Evolutionary conservation across 2,888 invertebrate species (phyloP).

Genomic region (Isotomurus palustris): DNA sequence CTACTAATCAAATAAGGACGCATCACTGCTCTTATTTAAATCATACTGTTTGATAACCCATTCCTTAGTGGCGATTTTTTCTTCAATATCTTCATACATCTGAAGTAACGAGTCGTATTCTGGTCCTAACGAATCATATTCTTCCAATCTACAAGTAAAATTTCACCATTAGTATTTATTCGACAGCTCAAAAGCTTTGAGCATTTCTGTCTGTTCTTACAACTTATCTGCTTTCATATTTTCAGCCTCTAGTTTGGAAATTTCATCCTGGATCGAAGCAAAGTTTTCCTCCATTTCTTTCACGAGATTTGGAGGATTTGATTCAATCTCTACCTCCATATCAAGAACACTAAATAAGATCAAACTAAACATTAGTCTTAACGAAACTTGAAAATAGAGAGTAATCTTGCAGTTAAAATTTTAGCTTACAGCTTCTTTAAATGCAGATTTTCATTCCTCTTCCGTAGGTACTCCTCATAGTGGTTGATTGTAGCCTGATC

Average conservation of each 20-base stretch:
- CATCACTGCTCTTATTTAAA: too few species aligned
- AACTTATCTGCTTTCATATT: constrained; percentile 12
- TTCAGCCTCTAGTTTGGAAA: constrained; percentile 13
- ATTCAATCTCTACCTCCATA: constrained; percentile 4
- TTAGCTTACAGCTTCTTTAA: background rate
- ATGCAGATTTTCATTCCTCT: background rate
- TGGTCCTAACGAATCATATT: constrained; percentile 24
- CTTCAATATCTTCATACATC: constrained; percentile 22
- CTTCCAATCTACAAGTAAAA: constrained; percentile 8
- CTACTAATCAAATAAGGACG: too few species aligned
- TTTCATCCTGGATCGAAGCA: constrained; percentile 2
- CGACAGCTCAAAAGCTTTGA: background rate
- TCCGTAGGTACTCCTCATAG: background rate
- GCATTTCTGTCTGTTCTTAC: constrained; percentile 15
- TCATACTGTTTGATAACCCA: constrained; percentile 35
- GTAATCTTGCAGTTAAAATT: too few species aligned
- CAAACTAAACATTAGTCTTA: too few species aligned
- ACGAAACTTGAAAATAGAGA: too few species aligned
- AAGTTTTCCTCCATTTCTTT: constrained; percentile 1
- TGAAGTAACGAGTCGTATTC: constrained; percentile 12
- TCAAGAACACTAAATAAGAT: background rate
- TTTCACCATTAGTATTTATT: background rate
- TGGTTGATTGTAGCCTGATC: background rate
- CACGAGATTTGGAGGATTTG: constrained; percentile 20
- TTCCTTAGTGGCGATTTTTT: constrained; percentile 30